Evolutionary conservation across 1,140 invertebrate species (phyloP).

Genomic region (Meloidogyne exigua): DNA sequence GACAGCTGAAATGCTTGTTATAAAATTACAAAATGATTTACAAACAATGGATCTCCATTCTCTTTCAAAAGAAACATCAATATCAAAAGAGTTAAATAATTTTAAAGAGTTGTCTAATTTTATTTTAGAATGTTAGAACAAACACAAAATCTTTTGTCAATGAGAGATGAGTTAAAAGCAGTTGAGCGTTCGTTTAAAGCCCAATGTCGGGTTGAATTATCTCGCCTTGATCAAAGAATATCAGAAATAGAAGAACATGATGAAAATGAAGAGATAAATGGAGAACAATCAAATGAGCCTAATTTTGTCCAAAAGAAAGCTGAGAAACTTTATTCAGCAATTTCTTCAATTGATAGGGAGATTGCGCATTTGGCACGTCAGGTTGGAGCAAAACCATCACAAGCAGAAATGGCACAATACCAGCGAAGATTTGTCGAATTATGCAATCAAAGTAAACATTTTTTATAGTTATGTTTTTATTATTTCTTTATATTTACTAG

Average conservation of each 20-base stretch:
- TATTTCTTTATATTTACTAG: too few relatives aligned
- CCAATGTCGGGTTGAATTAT: constrained; percentile 71
- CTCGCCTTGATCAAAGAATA: constrained; percentile 64
- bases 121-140: constrained; percentile 69
- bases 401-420: constrained; percentile 88
- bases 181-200: constrained; percentile 76
- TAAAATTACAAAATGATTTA: constrained; percentile 2
- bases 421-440: constrained; percentile 90
- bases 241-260: constrained; percentile 54
- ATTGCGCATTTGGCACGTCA: constrained; percentile 76
- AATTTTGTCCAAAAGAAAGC: not conserved
- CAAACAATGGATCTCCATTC: not conserved
- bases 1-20: not conserved
- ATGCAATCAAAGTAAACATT: constrained; percentile 81
- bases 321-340: constrained; percentile 29
- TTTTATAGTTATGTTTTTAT: not conserved
- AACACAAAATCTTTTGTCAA: constrained; percentile 71
- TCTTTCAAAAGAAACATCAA: constrained; percentile 11
- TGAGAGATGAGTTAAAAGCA: constrained; percentile 75
- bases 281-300: not conserved
- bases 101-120: constrained; percentile 43
- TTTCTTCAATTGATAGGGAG: constrained; percentile 78
- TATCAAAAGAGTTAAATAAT: not conserved
- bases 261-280: not conserved
- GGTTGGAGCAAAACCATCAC: constrained; percentile 84